Percentiles rank a stretch among this genome's conserved stretches.
These are phyloP conservation scores for Trididemnum clinides DNA, from an alignment of 23 tunicate species.

Conservation along the genomic window DNA sequence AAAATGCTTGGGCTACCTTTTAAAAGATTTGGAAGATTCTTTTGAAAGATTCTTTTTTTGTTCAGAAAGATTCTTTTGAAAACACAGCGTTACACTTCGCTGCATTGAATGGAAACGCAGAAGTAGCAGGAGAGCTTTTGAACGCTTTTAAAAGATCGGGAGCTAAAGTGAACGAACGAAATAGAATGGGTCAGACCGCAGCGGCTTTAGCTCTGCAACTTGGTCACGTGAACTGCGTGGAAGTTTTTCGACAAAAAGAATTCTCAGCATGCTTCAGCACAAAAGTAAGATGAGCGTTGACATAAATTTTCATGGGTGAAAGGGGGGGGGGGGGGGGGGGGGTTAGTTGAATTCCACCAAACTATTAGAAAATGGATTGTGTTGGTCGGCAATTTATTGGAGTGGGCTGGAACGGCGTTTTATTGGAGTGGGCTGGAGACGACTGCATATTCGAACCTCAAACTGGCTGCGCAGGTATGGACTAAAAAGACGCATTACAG, in stretches of 20 bases:
- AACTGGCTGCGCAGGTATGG: too few relatives aligned
- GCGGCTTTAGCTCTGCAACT: slow-evolving; percentile 23
- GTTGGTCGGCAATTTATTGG: too few relatives aligned
- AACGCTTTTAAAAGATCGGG: neutral
- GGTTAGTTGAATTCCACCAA: too few relatives aligned
- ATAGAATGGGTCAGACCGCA: slow-evolving; percentile 31
- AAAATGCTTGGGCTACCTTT: too few relatives aligned
- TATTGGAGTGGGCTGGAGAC: too few relatives aligned
- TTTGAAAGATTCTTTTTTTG: too few relatives aligned
- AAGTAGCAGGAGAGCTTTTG: neutral
- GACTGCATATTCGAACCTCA: too few relatives aligned
- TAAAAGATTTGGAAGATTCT: too few relatives aligned
- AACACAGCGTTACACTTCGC: slow-evolving; percentile 69
- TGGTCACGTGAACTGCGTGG: slow-evolving; percentile 1
- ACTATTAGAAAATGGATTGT: too few relatives aligned
- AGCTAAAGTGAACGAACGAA: neutral
- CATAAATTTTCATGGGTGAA: neutral
- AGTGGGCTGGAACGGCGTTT: too few relatives aligned
- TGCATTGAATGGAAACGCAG: slow-evolving; percentile 19
- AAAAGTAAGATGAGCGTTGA: slow-evolving; percentile 10
- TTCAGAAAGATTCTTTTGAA: slow-evolving; percentile 57
- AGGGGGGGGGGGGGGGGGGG: too few relatives aligned
- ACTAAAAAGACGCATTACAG: too few relatives aligned
- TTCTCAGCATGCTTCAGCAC: neutral
- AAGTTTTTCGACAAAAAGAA: neutral